Base-by-base conservation (phyloP, 2,888 invertebrate genomes). In the Boloria euphrosyne region DNA sequence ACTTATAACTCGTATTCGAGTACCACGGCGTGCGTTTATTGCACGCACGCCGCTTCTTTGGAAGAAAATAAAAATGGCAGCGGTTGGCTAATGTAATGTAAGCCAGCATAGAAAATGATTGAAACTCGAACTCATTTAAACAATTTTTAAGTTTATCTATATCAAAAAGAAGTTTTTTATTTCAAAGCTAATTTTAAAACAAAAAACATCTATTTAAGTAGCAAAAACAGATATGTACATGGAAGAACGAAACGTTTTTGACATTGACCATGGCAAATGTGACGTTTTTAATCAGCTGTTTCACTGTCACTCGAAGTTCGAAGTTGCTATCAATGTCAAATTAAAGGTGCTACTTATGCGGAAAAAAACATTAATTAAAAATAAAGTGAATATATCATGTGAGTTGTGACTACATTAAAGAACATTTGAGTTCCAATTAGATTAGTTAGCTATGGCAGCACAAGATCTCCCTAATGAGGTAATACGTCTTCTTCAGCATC, bases 381-480 rank as follows among this genome's bases (percentile, higher is more conserved):
- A 46, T 46, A 18, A 60, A 65, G 38, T 51, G 17, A 53, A 55
- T 31, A 14, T 55, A 70, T 31, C 46, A 68, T 70, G 70, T 70
- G 61, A 68, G 66, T 65, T 50, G 31, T 62, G 51, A 51, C 13
- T 51, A 31, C 22, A 22, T 22, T 16, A 27, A 3, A 49, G 27
- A 49, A 58, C 13, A 58, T 54, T 38, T 49, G 14, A 49, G 27
- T 58, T 16, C 16, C 51, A 18, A n/a, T n/a, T 27, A 14, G 46
- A n/a, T n/a, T n/a, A 54, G 17, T 13, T 14, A 47, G 65, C 16
- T 55, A 71, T 71, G 71, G 68, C 70, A 72, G 54, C 67, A 78
- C 85, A 89, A 86, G 88, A 87, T 67, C 80, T 91, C 43, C 91
- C 91, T 1, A 87, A 81, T 71, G 91, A 91, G 83, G 91, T 90